Evolutionary conservation across 1,140 invertebrate genomes (phyloP).

Genomic region (Adelges cooleyi): DNA sequence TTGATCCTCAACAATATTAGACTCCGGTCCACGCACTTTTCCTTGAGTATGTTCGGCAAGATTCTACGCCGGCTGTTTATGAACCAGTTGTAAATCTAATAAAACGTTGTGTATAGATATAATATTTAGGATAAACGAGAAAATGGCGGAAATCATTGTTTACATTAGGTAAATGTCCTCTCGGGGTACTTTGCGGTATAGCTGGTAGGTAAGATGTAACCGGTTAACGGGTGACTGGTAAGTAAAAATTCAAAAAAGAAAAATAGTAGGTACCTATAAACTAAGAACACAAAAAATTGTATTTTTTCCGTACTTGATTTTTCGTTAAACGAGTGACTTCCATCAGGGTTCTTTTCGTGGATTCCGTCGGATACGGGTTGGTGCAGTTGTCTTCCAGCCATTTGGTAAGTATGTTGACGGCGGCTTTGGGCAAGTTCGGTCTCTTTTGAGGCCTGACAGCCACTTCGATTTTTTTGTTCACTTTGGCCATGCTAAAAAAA

Average conservation of each 20-base stretch:
- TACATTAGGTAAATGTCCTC: no score
- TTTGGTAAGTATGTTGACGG: slow-evolving; percentile 7
- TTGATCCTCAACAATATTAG: slow-evolving; percentile 14
- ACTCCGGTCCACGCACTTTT: slow-evolving; percentile 8
- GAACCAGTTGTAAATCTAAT: slow-evolving; percentile 22
- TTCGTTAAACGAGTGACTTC: slow-evolving; percentile 16
- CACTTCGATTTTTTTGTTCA: slow-evolving; percentile 17
- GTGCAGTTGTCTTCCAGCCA: slow-evolving; percentile 20
- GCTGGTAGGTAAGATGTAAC: no score
- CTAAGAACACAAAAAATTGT: no score
- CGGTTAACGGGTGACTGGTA: no score
- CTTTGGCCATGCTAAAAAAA: slow-evolving; percentile 8
- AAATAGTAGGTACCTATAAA: no score
- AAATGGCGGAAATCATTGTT: neutral
- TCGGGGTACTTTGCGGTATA: no score
- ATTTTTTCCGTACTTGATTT: slow-evolving; percentile 26
- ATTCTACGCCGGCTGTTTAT: slow-evolving; percentile 21
- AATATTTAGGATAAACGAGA: no score
- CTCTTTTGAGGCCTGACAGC: slow-evolving; percentile 1
- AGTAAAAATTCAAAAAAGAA: no score
- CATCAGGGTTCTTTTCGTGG: slow-evolving; percentile 14
- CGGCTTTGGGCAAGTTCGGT: slow-evolving; percentile 19
- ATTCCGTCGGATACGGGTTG: slow-evolving; percentile 7
- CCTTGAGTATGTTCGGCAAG: slow-evolving; percentile 18
- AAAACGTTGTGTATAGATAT: neutral